A percentile compares a stretch with the other conserved stretches of the same genome.
Evolutionary conservation across 2,888 invertebrate species (phyloP).

Genomic region (Brachylomia viminalis): DNA sequence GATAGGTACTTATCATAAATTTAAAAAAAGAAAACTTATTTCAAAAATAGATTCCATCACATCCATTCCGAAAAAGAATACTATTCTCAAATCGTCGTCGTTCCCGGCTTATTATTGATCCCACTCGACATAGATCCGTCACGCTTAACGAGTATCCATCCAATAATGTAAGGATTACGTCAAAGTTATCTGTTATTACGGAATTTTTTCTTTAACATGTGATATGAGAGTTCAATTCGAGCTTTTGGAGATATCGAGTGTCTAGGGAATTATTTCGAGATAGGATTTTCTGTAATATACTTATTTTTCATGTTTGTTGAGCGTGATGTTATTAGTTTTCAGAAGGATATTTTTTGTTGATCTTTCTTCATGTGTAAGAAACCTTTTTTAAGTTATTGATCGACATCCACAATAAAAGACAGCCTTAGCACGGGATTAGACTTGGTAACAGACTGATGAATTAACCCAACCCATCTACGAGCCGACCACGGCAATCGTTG

Average conservation of each 20-base stretch:
- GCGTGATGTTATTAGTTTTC: conserved; percentile 42
- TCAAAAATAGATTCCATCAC: background rate
- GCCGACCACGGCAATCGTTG: background rate
- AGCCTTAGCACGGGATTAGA: too few relatives aligned
- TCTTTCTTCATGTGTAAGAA: background rate
- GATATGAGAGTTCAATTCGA: conserved; percentile 43
- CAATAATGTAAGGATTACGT: conserved; percentile 64
- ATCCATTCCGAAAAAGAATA: background rate
- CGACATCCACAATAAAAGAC: background rate
- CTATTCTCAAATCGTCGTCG: conserved; percentile 25
- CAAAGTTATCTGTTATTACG: conserved; percentile 52
- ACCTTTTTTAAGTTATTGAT: background rate
- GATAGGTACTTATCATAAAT: background rate
- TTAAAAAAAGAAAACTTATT: background rate
- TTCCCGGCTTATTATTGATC: conserved; percentile 40
- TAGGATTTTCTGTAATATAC: conserved; percentile 38
- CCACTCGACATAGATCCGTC: conserved; percentile 49
- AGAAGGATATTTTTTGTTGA: conserved; percentile 7
- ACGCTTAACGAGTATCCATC: conserved; percentile 58
- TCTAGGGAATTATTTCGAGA: conserved; percentile 47
- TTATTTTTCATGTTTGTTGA: conserved; percentile 47
- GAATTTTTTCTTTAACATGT: conserved; percentile 46
- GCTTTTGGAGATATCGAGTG: conserved; percentile 38
- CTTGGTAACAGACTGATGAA: background rate
- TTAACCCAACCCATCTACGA: background rate